Conservation (phyloP, 2,888 invertebrate species). For the Hirtodrosophila histrioides region DNA sequence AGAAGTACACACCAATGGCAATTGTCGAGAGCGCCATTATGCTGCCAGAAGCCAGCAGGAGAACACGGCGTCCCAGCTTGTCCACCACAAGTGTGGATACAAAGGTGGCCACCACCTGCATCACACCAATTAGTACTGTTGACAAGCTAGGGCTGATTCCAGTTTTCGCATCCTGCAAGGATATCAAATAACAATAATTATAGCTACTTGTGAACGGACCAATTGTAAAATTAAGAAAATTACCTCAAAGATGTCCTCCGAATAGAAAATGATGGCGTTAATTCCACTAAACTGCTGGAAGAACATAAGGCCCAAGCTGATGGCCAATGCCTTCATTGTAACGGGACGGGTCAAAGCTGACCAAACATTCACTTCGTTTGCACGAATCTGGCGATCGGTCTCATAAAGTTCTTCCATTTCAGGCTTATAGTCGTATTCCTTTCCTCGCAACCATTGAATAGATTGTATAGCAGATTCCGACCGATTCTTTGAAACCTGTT, state of each 20-base stretch:
- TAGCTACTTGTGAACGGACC: not conserved
- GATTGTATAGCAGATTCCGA: conserved; percentile 89
- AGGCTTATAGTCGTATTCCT: conserved; percentile 87
- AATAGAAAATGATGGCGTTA: conserved; percentile 93
- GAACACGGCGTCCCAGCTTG: conserved; percentile 90
- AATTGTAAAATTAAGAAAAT: conserved; percentile 83
- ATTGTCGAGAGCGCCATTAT: conserved; percentile 89
- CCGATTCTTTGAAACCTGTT: conserved; percentile 85
- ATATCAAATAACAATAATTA: not conserved
- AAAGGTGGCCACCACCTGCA: conserved; percentile 90
- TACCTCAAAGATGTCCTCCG: conserved; percentile 89
- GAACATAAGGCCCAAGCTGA: conserved; percentile 92
- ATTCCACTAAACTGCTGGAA: conserved; percentile 95
- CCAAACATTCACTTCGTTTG: conserved; percentile 86
- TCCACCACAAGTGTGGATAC: conserved; percentile 92
- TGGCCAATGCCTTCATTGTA: conserved; percentile 88
- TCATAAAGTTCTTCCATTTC: conserved; percentile 88
- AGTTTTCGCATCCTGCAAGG: conserved; percentile 78
- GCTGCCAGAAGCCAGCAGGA: conserved; percentile 89
- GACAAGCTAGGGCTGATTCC: conserved; percentile 86
- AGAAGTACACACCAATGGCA: conserved; percentile 90
- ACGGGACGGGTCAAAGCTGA: conserved; percentile 86
- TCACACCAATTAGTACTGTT: conserved; percentile 92
- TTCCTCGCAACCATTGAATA: conserved; percentile 90
- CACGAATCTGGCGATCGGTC: conserved; percentile 85